A percentile compares a stretch with the other conserved stretches of the same genome.
phyloP scores from a whole-genome alignment of 2,797 vertebrate species.

The Myotis findleyi region DNA sequence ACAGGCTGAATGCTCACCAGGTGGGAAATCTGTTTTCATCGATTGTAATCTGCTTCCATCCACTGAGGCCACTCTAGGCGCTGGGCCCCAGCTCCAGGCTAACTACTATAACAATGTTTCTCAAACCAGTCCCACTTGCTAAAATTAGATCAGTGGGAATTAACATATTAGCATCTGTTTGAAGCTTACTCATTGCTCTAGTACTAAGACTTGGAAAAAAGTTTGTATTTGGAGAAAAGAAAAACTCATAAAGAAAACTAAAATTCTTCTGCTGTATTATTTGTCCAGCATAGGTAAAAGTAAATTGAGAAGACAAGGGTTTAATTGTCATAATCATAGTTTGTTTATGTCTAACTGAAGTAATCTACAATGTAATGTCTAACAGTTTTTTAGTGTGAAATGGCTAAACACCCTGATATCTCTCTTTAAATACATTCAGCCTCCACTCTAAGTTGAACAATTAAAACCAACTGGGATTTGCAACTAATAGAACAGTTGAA shows the following conservation, averaged over 20 bases:
- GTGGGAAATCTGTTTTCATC: background rate
- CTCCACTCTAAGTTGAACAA: conserved; percentile 39
- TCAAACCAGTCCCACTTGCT: background rate
- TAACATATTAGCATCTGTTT: background rate
- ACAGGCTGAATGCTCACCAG: background rate
- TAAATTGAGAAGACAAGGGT: background rate
- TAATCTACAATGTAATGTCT: background rate
- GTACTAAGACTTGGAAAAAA: background rate
- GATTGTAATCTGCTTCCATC: background rate
- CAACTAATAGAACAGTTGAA: background rate
- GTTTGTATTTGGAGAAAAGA: background rate
- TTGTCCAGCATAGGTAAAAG: conserved; percentile 47
- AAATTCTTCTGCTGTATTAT: conserved; percentile 34
- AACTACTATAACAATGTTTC: background rate
- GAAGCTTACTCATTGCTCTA: background rate
- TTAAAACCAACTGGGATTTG: conserved; percentile 42
- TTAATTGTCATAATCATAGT: background rate
- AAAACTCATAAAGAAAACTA: conserved; percentile 43
- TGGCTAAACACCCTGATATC: conserved; percentile 24
- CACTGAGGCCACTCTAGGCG: background rate
- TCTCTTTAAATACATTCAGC: conserved; percentile 61
- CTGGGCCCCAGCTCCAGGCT: background rate
- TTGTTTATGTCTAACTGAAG: conserved; percentile 28
- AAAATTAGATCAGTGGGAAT: conserved; percentile 28
- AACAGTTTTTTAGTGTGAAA: conserved; percentile 52